A percentile compares a stretch with the other conserved stretches of the same genome.
These are phyloP conservation scores for Ophonus ardosiacus DNA, from an alignment of 2,888 invertebrate genomes.

Conservation along the genomic window DNA sequence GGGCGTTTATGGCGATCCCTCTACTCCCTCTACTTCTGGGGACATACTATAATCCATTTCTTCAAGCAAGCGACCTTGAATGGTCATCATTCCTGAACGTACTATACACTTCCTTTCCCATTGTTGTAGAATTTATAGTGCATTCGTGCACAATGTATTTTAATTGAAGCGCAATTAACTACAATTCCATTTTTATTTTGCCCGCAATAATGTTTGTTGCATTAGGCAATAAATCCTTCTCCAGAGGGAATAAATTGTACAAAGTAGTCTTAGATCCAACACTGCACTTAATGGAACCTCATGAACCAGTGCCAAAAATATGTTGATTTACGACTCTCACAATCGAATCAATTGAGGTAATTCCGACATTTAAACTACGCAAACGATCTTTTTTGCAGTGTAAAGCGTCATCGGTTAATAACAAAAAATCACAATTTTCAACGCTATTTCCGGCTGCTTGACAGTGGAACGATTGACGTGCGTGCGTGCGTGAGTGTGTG, in stretches of 20 bases:
- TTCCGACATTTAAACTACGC: slow-evolving; percentile 29
- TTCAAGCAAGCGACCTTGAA: no score
- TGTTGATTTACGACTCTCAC: slow-evolving; percentile 34
- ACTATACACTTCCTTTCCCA: neutral
- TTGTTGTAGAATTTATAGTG: neutral
- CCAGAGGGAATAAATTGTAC: slow-evolving; percentile 9
- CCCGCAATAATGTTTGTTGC: slow-evolving; percentile 28
- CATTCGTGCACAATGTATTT: neutral
- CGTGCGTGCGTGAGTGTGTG: neutral
- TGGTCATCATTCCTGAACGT: no score
- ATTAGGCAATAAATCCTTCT: slow-evolving; percentile 27
- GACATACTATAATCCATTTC: no score
- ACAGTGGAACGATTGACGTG: slow-evolving; percentile 22
- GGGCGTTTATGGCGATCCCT: no score
- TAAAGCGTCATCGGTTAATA: slow-evolving; percentile 7
- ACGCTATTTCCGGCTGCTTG: slow-evolving; percentile 21
- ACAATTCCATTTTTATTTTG: slow-evolving; percentile 12
- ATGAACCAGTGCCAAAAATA: slow-evolving; percentile 46
- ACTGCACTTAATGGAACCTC: slow-evolving; percentile 46
- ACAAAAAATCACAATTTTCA: slow-evolving; percentile 34
- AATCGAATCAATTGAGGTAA: slow-evolving; percentile 48
- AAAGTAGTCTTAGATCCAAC: slow-evolving; percentile 47
- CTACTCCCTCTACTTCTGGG: no score
- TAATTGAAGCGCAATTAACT: neutral
- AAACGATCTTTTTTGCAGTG: slow-evolving; percentile 34